phyloP scores from a whole-genome alignment of 23 tunicate genomes.

The Ciona savignyi region DNA sequence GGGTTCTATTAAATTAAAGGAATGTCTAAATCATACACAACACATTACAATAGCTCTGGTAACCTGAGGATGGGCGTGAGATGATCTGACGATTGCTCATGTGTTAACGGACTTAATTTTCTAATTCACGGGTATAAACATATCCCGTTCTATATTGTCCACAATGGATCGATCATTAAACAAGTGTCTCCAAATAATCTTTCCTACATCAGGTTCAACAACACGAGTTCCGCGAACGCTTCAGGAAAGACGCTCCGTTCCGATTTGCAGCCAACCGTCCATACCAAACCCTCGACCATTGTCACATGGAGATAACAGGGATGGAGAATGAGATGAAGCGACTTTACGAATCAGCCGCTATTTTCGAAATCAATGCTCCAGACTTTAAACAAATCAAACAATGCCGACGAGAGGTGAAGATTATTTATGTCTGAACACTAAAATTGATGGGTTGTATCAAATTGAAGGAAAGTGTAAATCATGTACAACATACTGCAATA shows the following conservation, averaged over 20 bases:
- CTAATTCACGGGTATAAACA: no score
- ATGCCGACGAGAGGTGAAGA: conserved; percentile 70
- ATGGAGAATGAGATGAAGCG: conserved; percentile 90
- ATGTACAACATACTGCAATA: not conserved
- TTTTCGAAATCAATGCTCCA: conserved; percentile 94
- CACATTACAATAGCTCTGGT: no score
- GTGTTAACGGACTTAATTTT: no score
- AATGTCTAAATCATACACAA: no score
- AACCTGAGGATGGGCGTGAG: no score
- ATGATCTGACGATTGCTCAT: no score
- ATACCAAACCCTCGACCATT: conserved; percentile 46
- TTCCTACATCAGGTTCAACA: conserved; percentile 63
- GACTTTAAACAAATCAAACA: conserved; percentile 97
- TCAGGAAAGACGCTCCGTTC: conserved; percentile 94
- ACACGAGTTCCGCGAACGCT: conserved; percentile 86
- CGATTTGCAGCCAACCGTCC: conserved; percentile 52
- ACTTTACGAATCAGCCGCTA: conserved; percentile 79
- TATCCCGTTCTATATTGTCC: no score
- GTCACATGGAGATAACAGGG: conserved; percentile 64
- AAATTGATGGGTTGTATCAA: not conserved
- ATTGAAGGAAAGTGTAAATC: not conserved
- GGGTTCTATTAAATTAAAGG: no score
- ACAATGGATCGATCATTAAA: no score
- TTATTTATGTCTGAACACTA: no score
- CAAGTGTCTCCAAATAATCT: not conserved